These are phyloP conservation scores for Discoglossus pictus DNA, from an alignment of 2,797 vertebrate genomes.

Conservation along the genomic window DNA sequence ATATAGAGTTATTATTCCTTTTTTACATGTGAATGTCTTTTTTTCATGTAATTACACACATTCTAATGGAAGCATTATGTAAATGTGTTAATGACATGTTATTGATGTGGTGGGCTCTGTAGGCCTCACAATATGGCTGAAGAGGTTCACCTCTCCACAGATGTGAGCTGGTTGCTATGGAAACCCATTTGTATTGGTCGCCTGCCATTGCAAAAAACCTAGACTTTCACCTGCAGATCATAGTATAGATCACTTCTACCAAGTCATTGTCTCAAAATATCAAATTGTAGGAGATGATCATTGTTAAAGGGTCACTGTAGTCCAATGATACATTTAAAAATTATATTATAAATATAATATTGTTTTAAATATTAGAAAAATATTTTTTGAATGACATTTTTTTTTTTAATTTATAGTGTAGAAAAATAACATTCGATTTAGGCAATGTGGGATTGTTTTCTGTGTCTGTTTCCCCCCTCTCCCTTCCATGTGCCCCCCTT, in stretches of 20 bases:
- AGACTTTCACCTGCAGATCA: background rate
- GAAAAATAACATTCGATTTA: no score
- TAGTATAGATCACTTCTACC: background rate
- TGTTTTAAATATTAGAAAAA: no score
- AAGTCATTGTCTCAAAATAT: background rate
- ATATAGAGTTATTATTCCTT: no score
- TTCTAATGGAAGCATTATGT: background rate
- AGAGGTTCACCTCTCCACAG: background rate
- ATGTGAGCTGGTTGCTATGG: slow-evolving; percentile 7
- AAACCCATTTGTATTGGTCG: slow-evolving; percentile 6
- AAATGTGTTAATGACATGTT: background rate
- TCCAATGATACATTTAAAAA: no score
- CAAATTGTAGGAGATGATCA: no score
- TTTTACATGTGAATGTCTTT: background rate
- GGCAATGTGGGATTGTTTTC: no score
- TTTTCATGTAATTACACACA: slow-evolving; percentile 1
- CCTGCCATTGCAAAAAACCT: background rate
- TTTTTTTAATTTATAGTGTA: no score
- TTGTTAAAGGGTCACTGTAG: no score
- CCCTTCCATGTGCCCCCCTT: no score
- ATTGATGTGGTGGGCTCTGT: background rate
- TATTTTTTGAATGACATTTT: no score
- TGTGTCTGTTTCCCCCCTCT: no score
- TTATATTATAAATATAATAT: no score
- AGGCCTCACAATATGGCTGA: background rate